Conservation (phyloP, 2,888 invertebrate species). For the Sisyra terminalis region DNA sequence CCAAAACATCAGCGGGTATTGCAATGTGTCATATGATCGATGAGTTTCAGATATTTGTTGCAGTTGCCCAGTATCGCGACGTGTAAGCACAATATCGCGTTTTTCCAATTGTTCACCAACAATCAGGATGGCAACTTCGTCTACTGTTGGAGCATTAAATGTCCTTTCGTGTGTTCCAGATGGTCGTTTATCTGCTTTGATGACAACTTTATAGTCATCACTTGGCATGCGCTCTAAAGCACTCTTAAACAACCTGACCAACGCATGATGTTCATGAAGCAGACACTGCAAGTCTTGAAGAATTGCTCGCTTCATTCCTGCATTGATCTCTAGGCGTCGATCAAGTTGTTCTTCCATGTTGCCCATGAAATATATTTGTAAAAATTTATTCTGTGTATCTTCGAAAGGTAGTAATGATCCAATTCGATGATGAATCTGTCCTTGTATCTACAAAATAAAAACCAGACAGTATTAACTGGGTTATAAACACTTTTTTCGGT, state of each 20-base stretch:
- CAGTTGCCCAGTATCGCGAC: conserved; percentile 13
- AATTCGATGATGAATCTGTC: conserved; percentile 12
- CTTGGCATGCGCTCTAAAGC: conserved; percentile 15
- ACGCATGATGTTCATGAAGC: conserved; percentile 15
- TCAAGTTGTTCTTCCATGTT: conserved; percentile 12
- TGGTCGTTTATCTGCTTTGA: conserved; percentile 20
- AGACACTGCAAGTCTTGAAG: conserved; percentile 15
- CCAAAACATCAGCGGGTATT: conserved; percentile 20
- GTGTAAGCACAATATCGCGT: conserved; percentile 19
- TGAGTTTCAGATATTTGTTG: conserved; percentile 17
- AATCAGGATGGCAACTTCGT: conserved; percentile 22
- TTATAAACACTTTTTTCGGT: no score
- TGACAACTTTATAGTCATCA: conserved; percentile 18
- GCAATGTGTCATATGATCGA: conserved; percentile 21
- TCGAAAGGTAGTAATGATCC: conserved; percentile 11
- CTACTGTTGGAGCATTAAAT: conserved; percentile 21
- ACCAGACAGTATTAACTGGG: not conserved
- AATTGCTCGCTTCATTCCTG: conserved; percentile 16
- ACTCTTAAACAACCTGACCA: conserved; percentile 18
- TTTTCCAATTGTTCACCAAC: conserved; percentile 18
- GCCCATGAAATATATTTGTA: conserved; percentile 17
- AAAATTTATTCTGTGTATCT: conserved; percentile 12
- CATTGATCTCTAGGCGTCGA: conserved; percentile 1
- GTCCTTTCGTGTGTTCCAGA: conserved; percentile 17
- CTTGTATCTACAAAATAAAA: conserved; percentile 9